These are phyloP conservation scores for Hyperoplus immaculatus DNA, from an alignment of 2,797 vertebrate genomes.

Conservation along the genomic window DNA sequence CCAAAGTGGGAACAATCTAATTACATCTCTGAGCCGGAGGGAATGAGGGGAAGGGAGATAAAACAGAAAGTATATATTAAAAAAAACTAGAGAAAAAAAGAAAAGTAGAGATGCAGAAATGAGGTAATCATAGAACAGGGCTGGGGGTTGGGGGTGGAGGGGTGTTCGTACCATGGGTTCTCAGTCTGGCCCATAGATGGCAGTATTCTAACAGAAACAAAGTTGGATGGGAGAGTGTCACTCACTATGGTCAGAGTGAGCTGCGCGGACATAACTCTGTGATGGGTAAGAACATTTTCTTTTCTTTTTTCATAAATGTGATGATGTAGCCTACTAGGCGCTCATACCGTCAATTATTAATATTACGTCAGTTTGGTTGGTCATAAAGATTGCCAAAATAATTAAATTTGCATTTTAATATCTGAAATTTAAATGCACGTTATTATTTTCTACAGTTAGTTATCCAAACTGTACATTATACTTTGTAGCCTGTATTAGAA, in stretches of 20 bases:
- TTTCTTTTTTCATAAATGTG: slow-evolving; percentile 13
- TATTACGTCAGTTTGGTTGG: neutral
- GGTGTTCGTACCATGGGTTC: slow-evolving; percentile 20
- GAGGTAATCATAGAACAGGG: neutral
- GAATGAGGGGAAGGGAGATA: neutral
- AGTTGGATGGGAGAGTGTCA: slow-evolving; percentile 36
- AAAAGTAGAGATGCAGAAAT: neutral
- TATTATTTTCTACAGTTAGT: too few relatives aligned
- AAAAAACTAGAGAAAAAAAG: neutral
- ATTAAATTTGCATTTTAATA: too few relatives aligned
- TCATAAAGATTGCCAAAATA: neutral
- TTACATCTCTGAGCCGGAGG: neutral
- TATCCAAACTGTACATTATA: neutral
- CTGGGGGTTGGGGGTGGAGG: neutral
- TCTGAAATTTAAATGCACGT: too few relatives aligned
- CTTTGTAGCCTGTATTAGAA: neutral
- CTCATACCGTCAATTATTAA: neutral
- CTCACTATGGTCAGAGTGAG: slow-evolving; percentile 35
- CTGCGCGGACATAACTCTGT: slow-evolving; percentile 48
- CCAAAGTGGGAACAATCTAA: slow-evolving; percentile 6
- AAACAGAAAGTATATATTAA: neutral
- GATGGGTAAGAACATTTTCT: slow-evolving; percentile 52
- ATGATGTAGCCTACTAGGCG: neutral
- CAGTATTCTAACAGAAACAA: slow-evolving; percentile 84
- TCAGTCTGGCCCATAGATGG: slow-evolving; percentile 84